A percentile compares a stretch with the other conserved stretches of the same genome.
These are phyloP conservation scores for Alligator mississippiensis DNA, from an alignment of 2,113 vertebrate genomes.

Conservation along the genomic window DNA sequence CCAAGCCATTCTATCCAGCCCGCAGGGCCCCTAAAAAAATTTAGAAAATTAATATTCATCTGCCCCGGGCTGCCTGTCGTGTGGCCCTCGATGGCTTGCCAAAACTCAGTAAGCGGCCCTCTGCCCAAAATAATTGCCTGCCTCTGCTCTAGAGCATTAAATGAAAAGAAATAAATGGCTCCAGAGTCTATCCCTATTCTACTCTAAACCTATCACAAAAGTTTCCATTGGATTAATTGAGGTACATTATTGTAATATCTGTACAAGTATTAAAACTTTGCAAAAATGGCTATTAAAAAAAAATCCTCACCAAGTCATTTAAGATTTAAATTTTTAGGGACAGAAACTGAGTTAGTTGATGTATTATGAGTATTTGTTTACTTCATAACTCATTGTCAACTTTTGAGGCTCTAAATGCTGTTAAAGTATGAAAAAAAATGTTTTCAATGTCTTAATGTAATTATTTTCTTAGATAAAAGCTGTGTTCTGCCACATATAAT, in stretches of 20 bases:
- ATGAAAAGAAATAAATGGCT: not conserved
- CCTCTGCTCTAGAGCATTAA: not conserved
- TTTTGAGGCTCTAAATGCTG: not conserved
- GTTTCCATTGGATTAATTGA: not conserved
- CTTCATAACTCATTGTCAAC: fast-evolving
- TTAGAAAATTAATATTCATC: no score
- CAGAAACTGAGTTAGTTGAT: not conserved
- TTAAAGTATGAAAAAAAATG: not conserved
- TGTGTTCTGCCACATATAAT: not conserved
- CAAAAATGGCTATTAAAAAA: not conserved
- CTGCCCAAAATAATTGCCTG: no score
- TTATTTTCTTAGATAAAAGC: not conserved
- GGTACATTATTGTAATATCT: not conserved
- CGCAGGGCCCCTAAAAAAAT: no score
- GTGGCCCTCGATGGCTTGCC: no score
- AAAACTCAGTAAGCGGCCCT: no score
- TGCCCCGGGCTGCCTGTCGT: no score
- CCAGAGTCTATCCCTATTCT: not conserved
- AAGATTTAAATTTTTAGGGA: not conserved
- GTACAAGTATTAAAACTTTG: not conserved
- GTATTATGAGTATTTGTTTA: not conserved
- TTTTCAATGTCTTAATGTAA: not conserved
- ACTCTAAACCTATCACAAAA: not conserved
- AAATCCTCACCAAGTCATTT: fast-evolving
- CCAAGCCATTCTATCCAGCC: no score